Base-by-base conservation (phyloP, 2,888 invertebrate genomes). In the Brachyptera putata region DNA sequence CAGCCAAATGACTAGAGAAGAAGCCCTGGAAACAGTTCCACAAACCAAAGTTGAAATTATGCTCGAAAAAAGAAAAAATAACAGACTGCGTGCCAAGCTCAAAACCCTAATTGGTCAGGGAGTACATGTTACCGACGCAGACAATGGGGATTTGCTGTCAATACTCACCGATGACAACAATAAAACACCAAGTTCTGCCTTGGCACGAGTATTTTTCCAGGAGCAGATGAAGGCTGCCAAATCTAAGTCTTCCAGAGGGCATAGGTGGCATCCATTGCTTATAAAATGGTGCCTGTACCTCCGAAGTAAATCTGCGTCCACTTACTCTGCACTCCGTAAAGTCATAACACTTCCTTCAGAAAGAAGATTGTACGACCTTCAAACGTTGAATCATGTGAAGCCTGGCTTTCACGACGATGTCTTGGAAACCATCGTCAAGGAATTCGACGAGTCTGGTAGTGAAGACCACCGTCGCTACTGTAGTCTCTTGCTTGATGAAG, bases 221-320 rank as follows among this genome's bases (percentile, higher is more conserved):
- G 43, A 43, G 18, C 43, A 43, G 16, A 43, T 43, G 43, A 43
- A 22, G 13, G 43, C 22, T 4, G 43, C 21, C 11, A 16, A 18
- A 18, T 2, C 13, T 4, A 43, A 43, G 16, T 22, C 24, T 24
- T 2, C 48, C 4, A 14, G 21, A 4, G 43, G 43, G 2, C 43
- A 43, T 22, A 5, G 18, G 11, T 43, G 48, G 48, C 48, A 48
- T n/a, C 48, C 48, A 2, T 14, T 48, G 5, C 21, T 48, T 4
- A 24, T 48, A 14, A 48, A 22, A 22, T 50, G 49, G 49, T 50
- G 49, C 25, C n/a, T 50, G n/a, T 50, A 30, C 14, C 16, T 50
- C 13, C 25, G 30, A 13, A 26, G 26, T 5, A 50, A 48, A 48
- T 48, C 48, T 22, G 24, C 43, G 13, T 43, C 3, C 13, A 22